Evolutionary conservation across 2,797 vertebrate species (phyloP), one percentile per base, ranked within the genome.

Genomic region (Ctenochaetus hawaiiensis): DNA sequence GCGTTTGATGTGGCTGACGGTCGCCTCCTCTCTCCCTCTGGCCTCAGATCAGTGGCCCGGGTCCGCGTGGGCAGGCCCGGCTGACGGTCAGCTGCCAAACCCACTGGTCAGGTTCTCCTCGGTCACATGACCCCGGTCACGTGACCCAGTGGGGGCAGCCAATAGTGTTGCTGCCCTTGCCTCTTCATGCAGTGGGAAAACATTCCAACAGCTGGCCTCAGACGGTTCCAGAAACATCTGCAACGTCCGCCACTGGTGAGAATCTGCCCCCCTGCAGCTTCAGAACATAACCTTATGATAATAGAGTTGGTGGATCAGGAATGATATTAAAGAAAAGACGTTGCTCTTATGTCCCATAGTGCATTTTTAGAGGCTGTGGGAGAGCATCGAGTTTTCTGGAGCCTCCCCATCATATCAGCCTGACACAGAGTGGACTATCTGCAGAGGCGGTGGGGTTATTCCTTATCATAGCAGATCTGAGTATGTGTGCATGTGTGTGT

Each of bases 151-250:
- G 78, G 74, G 89, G 88, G 85, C 85, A 86, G 90, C 91, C 87
- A 90, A 86, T 90, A 67, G 83, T 52, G 82, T 74, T 74, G 77
- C 88, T 82, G 77, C 75, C 81, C 75, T 87, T 44, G 89, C 75
- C 89, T 90, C 78, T 73, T 93, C 91, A 93, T 87, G 94, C 76
- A 52, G 92, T 94, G 93, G 92, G 92, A 94, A 93, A 95, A 95
- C 94, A 95, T 94, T 94, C 91, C 91, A 85, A 90, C 93, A 94
- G 93, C 91, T 94, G 94, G 91, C 86, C 91, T 89, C 51, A 53
- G 81, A 89, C 83, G 20, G 82, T 71, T 91, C 73, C 82, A 86
- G 88, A 91, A 92, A 94, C 93, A 94, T 94, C 93, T 94, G 92
- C 88, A 87, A 87, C 18, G 79, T 90, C 90, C 90, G 81, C 75